Percentiles rank a stretch among this genome's conserved stretches.
These are phyloP conservation scores for Diplogasteroides magnus DNA, from an alignment of 1,140 invertebrate species.

Conservation along the genomic window DNA sequence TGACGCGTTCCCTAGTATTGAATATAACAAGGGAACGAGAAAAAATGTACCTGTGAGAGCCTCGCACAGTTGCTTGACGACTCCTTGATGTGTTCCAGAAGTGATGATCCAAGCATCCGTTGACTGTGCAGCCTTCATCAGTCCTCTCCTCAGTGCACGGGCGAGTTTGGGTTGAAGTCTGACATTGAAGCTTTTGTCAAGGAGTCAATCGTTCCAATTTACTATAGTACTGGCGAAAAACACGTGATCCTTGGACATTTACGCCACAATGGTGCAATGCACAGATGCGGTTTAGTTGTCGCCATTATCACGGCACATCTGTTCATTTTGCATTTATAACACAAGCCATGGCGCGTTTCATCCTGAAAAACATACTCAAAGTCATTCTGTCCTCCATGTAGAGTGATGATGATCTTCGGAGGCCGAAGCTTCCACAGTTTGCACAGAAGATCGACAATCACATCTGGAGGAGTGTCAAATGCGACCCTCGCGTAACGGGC, in stretches of 20 bases:
- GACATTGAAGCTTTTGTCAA: background rate
- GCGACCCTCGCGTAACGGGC: constrained; percentile 86
- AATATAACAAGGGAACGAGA: background rate
- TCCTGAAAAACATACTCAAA: constrained; percentile 65
- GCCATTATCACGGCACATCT: no score
- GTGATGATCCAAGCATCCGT: constrained; percentile 96
- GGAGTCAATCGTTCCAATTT: background rate
- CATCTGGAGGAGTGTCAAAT: constrained; percentile 84
- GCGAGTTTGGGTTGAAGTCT: constrained; percentile 83
- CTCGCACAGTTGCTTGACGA: constrained; percentile 33
- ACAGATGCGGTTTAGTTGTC: no score
- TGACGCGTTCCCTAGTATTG: background rate
- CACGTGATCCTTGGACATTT: constrained; percentile 4
- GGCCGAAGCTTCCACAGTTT: constrained; percentile 87
- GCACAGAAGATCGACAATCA: constrained; percentile 81
- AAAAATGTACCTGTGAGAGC: constrained; percentile 30
- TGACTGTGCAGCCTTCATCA: constrained; percentile 91
- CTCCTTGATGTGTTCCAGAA: constrained; percentile 88
- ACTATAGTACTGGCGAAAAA: constrained; percentile 25
- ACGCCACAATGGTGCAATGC: background rate
- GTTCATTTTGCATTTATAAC: no score
- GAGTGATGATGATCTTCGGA: constrained; percentile 90
- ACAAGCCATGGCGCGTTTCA: no score
- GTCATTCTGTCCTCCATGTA: constrained; percentile 92
- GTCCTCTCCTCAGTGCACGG: constrained; percentile 83